These are phyloP conservation scores for Myotis lucifugus DNA, from an alignment of 2,113 vertebrate genomes.

Conservation along the genomic window DNA sequence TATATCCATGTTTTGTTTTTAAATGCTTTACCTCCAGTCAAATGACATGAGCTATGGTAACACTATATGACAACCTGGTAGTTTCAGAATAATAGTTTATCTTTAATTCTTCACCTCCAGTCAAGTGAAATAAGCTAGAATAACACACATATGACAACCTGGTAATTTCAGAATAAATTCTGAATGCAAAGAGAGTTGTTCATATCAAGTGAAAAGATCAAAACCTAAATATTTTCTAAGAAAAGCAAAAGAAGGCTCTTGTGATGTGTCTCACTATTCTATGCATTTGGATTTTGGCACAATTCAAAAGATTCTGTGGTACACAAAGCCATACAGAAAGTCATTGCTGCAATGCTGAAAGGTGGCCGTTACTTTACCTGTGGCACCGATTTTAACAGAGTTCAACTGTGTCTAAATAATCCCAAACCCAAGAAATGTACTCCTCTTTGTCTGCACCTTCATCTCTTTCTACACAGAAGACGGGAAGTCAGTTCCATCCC, in stretches of 20 bases:
- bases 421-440: not conserved
- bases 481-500: not conserved
- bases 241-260: not conserved
- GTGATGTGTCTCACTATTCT: not conserved
- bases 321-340: not conserved
- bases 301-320: constrained; percentile 2
- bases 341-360: not conserved
- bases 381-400: not conserved
- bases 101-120: constrained; percentile 50
- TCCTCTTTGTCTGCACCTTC: not conserved
- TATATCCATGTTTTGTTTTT: constrained; percentile 59
- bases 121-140: not conserved
- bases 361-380: not conserved
- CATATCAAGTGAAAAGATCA: constrained; percentile 2
- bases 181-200: not conserved
- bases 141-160: constrained; percentile 20
- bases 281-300: not conserved
- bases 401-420: not conserved
- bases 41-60: not conserved
- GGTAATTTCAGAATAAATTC: constrained; percentile 53
- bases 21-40: constrained; percentile 41
- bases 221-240: constrained; percentile 50
- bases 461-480: not conserved
- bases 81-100: not conserved
- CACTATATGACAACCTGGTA: not conserved